Percentiles rank a stretch among this genome's conserved stretches.
These are phyloP conservation scores for Corythoichthys haematopterus DNA, from an alignment of 2,113 vertebrate species.

Conservation along the genomic window DNA sequence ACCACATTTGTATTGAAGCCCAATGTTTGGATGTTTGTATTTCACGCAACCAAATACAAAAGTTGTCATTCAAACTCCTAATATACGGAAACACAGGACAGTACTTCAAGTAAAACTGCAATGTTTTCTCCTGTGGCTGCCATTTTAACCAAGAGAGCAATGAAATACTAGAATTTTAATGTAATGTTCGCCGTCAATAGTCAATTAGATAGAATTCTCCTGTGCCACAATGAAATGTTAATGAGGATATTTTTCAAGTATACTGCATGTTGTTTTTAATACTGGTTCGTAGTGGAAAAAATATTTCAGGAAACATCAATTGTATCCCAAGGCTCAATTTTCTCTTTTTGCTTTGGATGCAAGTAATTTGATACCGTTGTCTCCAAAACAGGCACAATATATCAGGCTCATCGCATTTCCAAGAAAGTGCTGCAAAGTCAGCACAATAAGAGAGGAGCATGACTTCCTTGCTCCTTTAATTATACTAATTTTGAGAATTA, in stretches of 20 bases:
- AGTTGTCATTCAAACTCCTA: background rate
- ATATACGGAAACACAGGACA: background rate
- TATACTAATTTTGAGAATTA: background rate
- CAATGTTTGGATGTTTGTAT: constrained; percentile 5
- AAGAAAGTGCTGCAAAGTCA: constrained; percentile 34
- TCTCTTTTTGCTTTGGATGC: constrained; percentile 9
- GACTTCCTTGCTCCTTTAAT: constrained; percentile 1
- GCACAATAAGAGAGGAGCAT: constrained; percentile 17
- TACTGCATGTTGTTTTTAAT: background rate
- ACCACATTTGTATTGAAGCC: constrained; percentile 1
- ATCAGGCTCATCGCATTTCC: constrained; percentile 49
- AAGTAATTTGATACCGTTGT: constrained; percentile 5
- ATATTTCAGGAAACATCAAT: background rate
- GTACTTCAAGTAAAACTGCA: background rate
- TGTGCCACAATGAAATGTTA: background rate
- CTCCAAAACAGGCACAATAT: constrained; percentile 33
- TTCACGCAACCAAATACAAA: constrained; percentile 1
- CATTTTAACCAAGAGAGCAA: constrained; percentile 23
- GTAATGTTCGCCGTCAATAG: constrained; percentile 23
- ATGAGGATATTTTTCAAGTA: background rate
- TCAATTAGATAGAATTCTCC: constrained; percentile 26
- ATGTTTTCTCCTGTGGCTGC: constrained; percentile 2
- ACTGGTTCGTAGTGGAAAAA: background rate
- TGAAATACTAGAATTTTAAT: constrained; percentile 26
- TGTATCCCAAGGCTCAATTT: constrained; percentile 11